These are phyloP conservation scores for Mesorhabditis spiculigera DNA, from an alignment of 2,888 invertebrate genomes.

Conservation along the genomic window DNA sequence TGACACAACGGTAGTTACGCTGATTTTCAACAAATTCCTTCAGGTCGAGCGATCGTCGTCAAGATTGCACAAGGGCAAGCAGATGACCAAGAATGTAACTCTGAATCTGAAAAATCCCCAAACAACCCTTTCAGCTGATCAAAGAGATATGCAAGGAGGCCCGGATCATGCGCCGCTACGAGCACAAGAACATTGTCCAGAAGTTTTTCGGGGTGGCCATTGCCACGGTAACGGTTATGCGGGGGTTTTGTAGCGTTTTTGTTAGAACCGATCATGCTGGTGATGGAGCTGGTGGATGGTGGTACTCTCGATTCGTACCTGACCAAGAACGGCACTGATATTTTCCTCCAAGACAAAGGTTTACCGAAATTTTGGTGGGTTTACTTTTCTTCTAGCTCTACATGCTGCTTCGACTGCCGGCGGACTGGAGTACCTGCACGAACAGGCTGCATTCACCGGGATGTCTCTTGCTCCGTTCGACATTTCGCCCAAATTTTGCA, in stretches of 20 bases:
- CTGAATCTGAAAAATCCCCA: not conserved
- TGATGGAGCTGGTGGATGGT: constrained; percentile 38
- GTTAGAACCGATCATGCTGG: constrained; percentile 40
- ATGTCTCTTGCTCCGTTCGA: constrained; percentile 27
- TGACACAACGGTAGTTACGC: constrained; percentile 14
- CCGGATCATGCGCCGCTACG: constrained; percentile 39
- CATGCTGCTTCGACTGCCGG: constrained; percentile 34
- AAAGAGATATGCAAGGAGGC: constrained; percentile 43
- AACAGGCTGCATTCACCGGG: constrained; percentile 40
- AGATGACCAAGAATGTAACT: constrained; percentile 21
- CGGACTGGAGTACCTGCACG: constrained; percentile 40
- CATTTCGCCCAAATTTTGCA: not conserved
- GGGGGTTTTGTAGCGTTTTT: not conserved
- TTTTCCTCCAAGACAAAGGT: constrained; percentile 13
- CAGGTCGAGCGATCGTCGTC: constrained; percentile 26
- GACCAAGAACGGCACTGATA: constrained; percentile 17
- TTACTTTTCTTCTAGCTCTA: constrained; percentile 8
- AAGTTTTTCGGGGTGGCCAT: constrained; percentile 39
- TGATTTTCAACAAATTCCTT: not conserved
- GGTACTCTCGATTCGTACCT: constrained; percentile 35
- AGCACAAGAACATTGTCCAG: constrained; percentile 40
- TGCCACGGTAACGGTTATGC: constrained; percentile 12
- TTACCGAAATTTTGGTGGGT: not conserved
- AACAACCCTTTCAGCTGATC: constrained; percentile 22
- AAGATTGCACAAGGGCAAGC: constrained; percentile 43